phyloP scores from a whole-genome alignment of 2,888 invertebrate species.

The Pachycephus smyrnensis region DNA sequence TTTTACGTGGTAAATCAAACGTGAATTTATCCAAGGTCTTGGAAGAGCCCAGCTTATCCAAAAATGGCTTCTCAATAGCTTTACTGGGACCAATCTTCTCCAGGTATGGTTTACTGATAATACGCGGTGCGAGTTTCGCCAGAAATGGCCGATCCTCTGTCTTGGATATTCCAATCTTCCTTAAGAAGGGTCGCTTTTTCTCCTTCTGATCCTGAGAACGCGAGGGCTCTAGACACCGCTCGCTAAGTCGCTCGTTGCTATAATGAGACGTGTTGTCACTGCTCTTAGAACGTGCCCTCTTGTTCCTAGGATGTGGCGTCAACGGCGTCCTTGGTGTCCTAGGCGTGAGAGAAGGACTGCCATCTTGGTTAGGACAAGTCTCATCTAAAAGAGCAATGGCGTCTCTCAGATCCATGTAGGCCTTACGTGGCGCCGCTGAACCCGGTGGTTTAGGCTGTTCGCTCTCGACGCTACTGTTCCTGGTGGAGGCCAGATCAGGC shows the following conservation, averaged over 20 bases:
- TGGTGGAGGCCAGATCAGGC: slow-evolving; percentile 44
- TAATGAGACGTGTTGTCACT: slow-evolving; percentile 63
- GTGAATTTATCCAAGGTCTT: slow-evolving; percentile 60
- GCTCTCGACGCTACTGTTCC: slow-evolving; percentile 58
- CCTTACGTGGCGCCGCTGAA: slow-evolving; percentile 48
- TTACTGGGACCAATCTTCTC: slow-evolving; percentile 62
- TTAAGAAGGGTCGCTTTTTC: slow-evolving; percentile 57
- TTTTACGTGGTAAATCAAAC: slow-evolving; percentile 46
- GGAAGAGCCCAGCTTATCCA: slow-evolving; percentile 60
- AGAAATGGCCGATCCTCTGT: slow-evolving; percentile 62
- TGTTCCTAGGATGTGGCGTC: slow-evolving; percentile 56
- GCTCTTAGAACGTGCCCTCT: slow-evolving; percentile 61
- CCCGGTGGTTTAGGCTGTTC: slow-evolving; percentile 34
- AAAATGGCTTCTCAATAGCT: slow-evolving; percentile 59
- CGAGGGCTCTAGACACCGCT: slow-evolving; percentile 43
- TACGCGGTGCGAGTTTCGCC: slow-evolving; percentile 53
- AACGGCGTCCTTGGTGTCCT: slow-evolving; percentile 58
- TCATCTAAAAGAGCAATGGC: slow-evolving; percentile 63
- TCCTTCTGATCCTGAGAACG: slow-evolving; percentile 40
- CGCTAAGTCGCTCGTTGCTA: slow-evolving; percentile 57
- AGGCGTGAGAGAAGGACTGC: slow-evolving; percentile 59
- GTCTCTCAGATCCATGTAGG: slow-evolving; percentile 61
- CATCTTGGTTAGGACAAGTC: slow-evolving; percentile 61
- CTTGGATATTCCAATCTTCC: slow-evolving; percentile 62
- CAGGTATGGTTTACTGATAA: slow-evolving; percentile 61